phyloP scores from a whole-genome alignment of 2,888 invertebrate species.

The Nycteola revayana region DNA sequence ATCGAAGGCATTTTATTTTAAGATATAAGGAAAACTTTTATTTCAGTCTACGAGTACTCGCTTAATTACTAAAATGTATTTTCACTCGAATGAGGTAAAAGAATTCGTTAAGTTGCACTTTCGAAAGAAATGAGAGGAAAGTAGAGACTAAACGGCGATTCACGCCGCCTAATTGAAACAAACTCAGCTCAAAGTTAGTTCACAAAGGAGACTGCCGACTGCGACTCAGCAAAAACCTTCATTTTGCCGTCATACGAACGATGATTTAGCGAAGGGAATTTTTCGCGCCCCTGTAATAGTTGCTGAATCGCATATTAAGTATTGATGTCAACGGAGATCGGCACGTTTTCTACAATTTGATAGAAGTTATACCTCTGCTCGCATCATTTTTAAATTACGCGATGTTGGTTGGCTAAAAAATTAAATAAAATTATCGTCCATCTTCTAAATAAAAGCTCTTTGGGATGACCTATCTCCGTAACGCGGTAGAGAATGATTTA shows the following conservation, averaged over 20 bases:
- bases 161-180: slow-evolving; percentile 56
- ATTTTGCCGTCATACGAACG: slow-evolving; percentile 40
- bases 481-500: slow-evolving; percentile 55
- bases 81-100: slow-evolving; percentile 17
- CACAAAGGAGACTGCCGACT: slow-evolving; percentile 35
- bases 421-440: slow-evolving; percentile 42
- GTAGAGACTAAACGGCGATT: slow-evolving; percentile 46
- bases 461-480: slow-evolving; percentile 48
- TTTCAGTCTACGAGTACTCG: slow-evolving; percentile 14
- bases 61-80: slow-evolving; percentile 25
- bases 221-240: slow-evolving; percentile 43
- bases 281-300: slow-evolving; percentile 49
- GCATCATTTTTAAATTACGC: slow-evolving; percentile 19
- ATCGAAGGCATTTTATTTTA: too few species aligned
- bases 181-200: slow-evolving; percentile 39
- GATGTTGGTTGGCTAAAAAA: slow-evolving; percentile 30
- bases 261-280: slow-evolving; percentile 59
- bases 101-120: slow-evolving; percentile 35
- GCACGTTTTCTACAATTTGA: slow-evolving; percentile 24
- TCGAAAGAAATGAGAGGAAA: slow-evolving; percentile 34
- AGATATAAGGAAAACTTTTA: slow-evolving; percentile 3
- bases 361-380: slow-evolving; percentile 17
- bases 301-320: slow-evolving; percentile 54
- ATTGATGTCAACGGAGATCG: slow-evolving; percentile 31
- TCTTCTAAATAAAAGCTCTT: slow-evolving; percentile 37